Evolutionary conservation across 1,140 invertebrate genomes (phyloP).

Genomic region (Plodia interpunctella): DNA sequence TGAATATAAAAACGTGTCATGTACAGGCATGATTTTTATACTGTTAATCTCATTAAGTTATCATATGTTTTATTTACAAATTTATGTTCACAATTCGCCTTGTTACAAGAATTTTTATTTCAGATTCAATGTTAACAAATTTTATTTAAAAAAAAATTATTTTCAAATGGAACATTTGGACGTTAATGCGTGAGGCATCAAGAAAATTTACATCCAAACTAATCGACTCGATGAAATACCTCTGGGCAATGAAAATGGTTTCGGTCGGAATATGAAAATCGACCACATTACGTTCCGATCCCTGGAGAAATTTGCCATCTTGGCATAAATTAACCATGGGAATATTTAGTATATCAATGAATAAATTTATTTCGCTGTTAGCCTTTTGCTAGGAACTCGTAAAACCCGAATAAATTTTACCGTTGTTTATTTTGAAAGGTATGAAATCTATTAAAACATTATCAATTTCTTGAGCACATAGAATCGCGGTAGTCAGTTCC

Average conservation of each 20-base stretch:
- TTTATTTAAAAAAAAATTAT: not conserved
- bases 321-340: constrained; percentile 4
- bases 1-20: too few relatives aligned
- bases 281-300: not conserved
- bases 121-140: too few relatives aligned
- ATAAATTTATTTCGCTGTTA: not conserved
- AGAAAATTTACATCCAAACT: not conserved
- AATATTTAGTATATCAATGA: constrained; percentile 7
- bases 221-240: not conserved
- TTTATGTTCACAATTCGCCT: too few relatives aligned
- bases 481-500: too few relatives aligned
- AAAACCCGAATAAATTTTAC: not conserved
- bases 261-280: not conserved
- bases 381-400: not conserved
- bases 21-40: too few relatives aligned
- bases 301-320: not conserved
- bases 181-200: not conserved
- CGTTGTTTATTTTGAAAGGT: too few relatives aligned
- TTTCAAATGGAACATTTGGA: not conserved
- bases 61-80: too few relatives aligned
- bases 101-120: too few relatives aligned
- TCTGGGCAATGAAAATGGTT: constrained; percentile 3
- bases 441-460: too few relatives aligned
- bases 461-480: too few relatives aligned
- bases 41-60: too few relatives aligned